phyloP scores from a whole-genome alignment of 2,797 vertebrate species.

The Spinibarbus caldwelli region DNA sequence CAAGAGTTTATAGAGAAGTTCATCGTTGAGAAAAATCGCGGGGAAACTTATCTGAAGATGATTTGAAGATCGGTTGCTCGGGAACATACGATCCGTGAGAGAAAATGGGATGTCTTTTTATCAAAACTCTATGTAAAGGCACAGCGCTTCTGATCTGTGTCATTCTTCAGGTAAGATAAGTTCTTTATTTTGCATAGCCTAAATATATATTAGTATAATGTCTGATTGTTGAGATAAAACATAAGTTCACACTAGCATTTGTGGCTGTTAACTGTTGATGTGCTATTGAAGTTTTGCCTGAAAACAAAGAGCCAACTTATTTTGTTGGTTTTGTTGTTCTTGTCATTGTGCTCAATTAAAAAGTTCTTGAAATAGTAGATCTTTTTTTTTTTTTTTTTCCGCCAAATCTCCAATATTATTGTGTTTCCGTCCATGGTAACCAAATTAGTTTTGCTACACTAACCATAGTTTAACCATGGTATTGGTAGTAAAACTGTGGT shows the following conservation, averaged over 20 bases:
- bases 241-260: neutral
- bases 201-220: neutral
- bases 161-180: conserved; percentile 12
- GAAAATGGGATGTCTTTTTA: conserved; percentile 20
- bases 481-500: neutral
- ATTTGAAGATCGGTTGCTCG: neutral
- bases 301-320: neutral
- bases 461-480: neutral
- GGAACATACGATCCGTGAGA: neutral
- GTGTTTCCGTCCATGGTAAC: neutral
- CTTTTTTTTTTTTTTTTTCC: too few relatives aligned
- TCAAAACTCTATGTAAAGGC: neutral
- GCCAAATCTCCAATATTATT: too few relatives aligned
- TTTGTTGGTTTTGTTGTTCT: neutral
- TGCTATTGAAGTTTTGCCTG: too few relatives aligned
- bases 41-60: neutral
- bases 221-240: neutral
- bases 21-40: neutral
- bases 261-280: neutral
- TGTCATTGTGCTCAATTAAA: too few relatives aligned
- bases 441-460: neutral
- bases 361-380: too few relatives aligned
- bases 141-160: neutral
- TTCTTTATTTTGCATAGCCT: neutral
- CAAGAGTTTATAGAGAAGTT: neutral